Conservation (phyloP, 2,113 vertebrate species). For the Coryphaenoides rupestris region DNA sequence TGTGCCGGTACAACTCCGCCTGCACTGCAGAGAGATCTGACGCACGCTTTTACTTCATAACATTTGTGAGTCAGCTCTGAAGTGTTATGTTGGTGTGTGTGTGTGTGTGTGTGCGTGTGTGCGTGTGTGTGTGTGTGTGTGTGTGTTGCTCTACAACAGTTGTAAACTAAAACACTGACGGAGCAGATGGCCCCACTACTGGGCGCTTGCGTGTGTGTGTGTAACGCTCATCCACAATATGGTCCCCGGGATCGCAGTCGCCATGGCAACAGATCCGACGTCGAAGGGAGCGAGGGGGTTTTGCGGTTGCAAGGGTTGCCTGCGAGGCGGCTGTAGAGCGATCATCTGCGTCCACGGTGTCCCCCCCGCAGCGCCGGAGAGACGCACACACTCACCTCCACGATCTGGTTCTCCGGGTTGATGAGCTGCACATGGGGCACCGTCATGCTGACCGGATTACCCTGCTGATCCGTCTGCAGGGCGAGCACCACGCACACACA, state of each 20-base stretch:
- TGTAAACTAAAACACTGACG: conserved; percentile 3
- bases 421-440: conserved; percentile 98
- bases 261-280: background rate
- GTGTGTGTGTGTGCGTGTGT: conserved; percentile 13
- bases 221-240: background rate
- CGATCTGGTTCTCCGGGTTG: conserved; percentile 98
- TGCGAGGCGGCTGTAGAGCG: too few species aligned
- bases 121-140: conserved; percentile 5
- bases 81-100: conserved; percentile 19
- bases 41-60: conserved; percentile 29
- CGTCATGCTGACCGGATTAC: conserved; percentile 85
- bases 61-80: conserved; percentile 38
- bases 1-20: conserved; percentile 25
- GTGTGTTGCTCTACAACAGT: background rate
- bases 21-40: conserved; percentile 41
- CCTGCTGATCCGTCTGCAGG: conserved; percentile 82
- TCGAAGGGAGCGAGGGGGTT: background rate
- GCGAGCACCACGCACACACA: background rate
- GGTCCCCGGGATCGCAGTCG: background rate
- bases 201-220: background rate
- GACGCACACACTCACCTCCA: conserved; percentile 89
- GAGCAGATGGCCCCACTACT: background rate
- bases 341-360: too few species aligned
- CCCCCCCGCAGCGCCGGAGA: too few species aligned
- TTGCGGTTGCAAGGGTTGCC: too few species aligned